phyloP scores from a whole-genome alignment of 2,113 vertebrate species.

The Erpornis zantholeuca region DNA sequence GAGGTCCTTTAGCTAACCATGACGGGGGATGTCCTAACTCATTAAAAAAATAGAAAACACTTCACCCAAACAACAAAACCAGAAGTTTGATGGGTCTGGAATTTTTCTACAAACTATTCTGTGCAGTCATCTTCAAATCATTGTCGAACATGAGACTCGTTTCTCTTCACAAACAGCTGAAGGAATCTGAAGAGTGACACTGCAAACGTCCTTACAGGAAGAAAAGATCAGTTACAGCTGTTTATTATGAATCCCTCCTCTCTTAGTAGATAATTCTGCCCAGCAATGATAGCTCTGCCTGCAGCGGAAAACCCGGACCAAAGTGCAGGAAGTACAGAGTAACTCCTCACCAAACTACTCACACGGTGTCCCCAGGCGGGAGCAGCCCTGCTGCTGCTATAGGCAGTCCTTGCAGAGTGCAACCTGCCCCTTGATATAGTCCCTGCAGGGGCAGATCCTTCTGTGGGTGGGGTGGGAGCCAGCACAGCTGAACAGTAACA shows the following conservation, averaged over 20 bases:
- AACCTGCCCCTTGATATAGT: slow-evolving; percentile 99
- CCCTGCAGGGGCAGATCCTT: slow-evolving; percentile 94
- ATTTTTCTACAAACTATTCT: slow-evolving; percentile 53
- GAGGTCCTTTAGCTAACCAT: background rate
- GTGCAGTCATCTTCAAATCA: slow-evolving; percentile 33
- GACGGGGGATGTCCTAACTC: background rate
- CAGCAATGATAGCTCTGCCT: slow-evolving; percentile 13
- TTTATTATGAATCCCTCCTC: slow-evolving; percentile 23
- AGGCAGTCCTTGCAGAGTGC: slow-evolving; percentile 94
- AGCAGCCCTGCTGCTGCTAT: slow-evolving; percentile 75
- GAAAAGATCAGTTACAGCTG: slow-evolving; percentile 32
- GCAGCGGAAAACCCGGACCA: slow-evolving; percentile 40
- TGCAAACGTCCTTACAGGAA: slow-evolving; percentile 15
- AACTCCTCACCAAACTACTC: slow-evolving; percentile 37
- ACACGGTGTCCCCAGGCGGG: background rate
- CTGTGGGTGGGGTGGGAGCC: slow-evolving; percentile 84
- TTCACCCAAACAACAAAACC: slow-evolving; percentile 55
- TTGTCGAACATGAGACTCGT: background rate
- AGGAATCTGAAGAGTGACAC: slow-evolving; percentile 19
- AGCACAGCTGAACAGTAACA: slow-evolving; percentile 96
- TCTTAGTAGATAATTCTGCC: slow-evolving; percentile 31
- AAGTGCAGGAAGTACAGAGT: slow-evolving; percentile 58
- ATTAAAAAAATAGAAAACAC: slow-evolving; percentile 52
- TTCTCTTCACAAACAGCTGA: slow-evolving; percentile 11
- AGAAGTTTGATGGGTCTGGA: slow-evolving; percentile 63